Base-by-base conservation (phyloP, 2,797 vertebrate genomes). In the Dallia pectoralis region DNA sequence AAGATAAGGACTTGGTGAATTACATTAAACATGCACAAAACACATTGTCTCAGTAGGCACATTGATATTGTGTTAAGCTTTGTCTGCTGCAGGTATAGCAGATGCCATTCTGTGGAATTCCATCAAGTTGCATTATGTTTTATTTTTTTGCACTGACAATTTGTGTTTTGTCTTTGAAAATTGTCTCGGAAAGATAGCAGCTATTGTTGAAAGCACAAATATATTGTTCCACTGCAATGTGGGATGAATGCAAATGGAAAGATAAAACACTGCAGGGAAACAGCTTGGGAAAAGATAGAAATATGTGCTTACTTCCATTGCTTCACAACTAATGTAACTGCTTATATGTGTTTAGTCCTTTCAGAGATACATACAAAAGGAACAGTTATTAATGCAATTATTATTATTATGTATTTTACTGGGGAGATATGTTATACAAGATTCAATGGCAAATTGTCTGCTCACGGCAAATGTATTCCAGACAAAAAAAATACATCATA, bases 141-240 rank as follows among this genome's bases (percentile, higher is more conserved):
- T 80, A 84, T 87, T 78, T 44, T 44, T 44, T 44, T 44, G 14
- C 6, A 44, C 1, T 40, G 40, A 40, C 40, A 40, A 40, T 40
- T 40, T 40, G 40, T 40, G 2, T 40, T 40, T 44, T 6, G 69
- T 78, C 33, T 49, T 44, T 70, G 49, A 81, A 82, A 87, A 88
- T 86, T 86, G 82, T 78, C 33, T 85, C 36, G 85, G 86, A 90
- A 79, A 87, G 88, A 90, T 80, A 80, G 80, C 64, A 77, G 78
- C 72, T 14, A 77, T 79, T 85, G 80, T 72, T 78, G 30, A 40
- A 67, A 73, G 49, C 44, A 22, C 22, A 44, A 18, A 29, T 67
- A 9, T 40, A 68, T 19, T 61, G 30, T 67, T 66, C 47, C 61
- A 40, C 14, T 11, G 70, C 6, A n/a, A 36, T 63, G 27, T 15